phyloP scores from a whole-genome alignment of 2,797 vertebrate species.

The Sebastes wilsoni region DNA sequence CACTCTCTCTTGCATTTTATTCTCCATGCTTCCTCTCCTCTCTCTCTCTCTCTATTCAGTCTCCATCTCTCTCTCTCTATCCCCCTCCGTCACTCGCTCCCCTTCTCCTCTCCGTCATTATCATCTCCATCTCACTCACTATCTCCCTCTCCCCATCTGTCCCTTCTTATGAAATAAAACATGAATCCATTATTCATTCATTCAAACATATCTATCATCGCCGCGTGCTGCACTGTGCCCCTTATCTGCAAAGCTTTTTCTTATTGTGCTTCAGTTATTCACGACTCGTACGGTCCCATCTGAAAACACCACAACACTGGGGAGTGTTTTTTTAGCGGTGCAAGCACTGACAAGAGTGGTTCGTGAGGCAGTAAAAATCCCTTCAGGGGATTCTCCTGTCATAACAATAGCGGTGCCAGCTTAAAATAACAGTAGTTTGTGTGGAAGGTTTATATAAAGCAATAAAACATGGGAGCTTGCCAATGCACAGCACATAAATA shows the following conservation, averaged over 20 bases:
- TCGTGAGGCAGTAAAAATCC: slow-evolving; percentile 71
- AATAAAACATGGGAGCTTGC: slow-evolving; percentile 63
- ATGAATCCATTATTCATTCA: slow-evolving; percentile 75
- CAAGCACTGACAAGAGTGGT: slow-evolving; percentile 68
- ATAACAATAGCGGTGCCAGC: slow-evolving; percentile 69
- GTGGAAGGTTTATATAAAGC: slow-evolving; percentile 71
- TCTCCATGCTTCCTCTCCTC: background rate
- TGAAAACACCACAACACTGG: slow-evolving; percentile 65
- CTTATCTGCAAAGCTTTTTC: slow-evolving; percentile 63
- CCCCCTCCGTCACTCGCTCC: slow-evolving; percentile 20
- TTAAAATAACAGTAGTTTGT: slow-evolving; percentile 72
- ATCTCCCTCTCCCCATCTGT: slow-evolving; percentile 68
- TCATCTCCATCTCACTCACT: slow-evolving; percentile 69
- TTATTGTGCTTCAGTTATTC: slow-evolving; percentile 65
- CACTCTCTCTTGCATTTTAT: slow-evolving; percentile 40
- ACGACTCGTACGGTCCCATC: slow-evolving; percentile 51
- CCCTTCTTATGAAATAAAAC: slow-evolving; percentile 75
- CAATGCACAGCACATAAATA: slow-evolving; percentile 62
- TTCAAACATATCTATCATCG: slow-evolving; percentile 74
- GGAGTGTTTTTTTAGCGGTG: slow-evolving; percentile 57
- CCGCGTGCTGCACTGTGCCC: slow-evolving; percentile 38
- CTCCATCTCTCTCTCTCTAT: background rate
- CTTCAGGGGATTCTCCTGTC: slow-evolving; percentile 75
- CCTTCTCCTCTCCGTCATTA: slow-evolving; percentile 57
- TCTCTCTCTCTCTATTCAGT: background rate